A percentile compares a stretch with the other conserved stretches of the same genome.
These are phyloP conservation scores for Pegoplata infirma DNA, from an alignment of 2,888 invertebrate genomes.

Conservation along the genomic window DNA sequence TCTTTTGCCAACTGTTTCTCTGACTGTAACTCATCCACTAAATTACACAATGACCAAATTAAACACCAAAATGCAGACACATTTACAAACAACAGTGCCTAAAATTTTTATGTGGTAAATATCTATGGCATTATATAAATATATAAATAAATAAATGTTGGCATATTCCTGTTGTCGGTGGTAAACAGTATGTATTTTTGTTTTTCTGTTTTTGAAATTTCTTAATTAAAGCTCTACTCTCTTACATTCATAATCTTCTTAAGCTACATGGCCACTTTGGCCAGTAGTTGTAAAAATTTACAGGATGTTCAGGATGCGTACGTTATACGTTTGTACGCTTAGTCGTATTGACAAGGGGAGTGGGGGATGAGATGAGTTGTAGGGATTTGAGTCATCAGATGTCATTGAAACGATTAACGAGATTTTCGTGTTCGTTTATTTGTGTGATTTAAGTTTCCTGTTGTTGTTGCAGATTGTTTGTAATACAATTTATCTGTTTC, in stretches of 20 bases:
- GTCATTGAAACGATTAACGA: slow-evolving; percentile 63
- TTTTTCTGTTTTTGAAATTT: slow-evolving; percentile 14
- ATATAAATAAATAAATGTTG: slow-evolving; percentile 4
- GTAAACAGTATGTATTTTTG: not conserved
- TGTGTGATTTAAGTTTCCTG: slow-evolving; percentile 45
- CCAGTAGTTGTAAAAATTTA: slow-evolving; percentile 22
- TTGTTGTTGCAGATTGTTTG: slow-evolving; percentile 25
- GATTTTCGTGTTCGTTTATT: slow-evolving; percentile 59
- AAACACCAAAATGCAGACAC: not conserved
- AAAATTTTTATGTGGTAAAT: slow-evolving; percentile 11
- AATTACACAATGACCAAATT: slow-evolving; percentile 47
- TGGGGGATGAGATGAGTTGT: not conserved
- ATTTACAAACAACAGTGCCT: not conserved
- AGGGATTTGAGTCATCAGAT: slow-evolving; percentile 51
- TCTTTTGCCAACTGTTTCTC: too few relatives aligned
- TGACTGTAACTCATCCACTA: slow-evolving; percentile 1
- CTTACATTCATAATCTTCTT: slow-evolving; percentile 46
- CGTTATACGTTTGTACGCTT: too few relatives aligned
- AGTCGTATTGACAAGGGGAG: not conserved
- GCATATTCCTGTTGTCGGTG: not conserved
- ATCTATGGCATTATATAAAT: too few relatives aligned
- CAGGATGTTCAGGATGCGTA: not conserved
- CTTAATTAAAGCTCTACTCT: slow-evolving; percentile 46
- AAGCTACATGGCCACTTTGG: slow-evolving; percentile 45
- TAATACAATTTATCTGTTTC: slow-evolving; percentile 26